phyloP scores from a whole-genome alignment of 2,797 vertebrate genomes.

The Squalus acanthias region DNA sequence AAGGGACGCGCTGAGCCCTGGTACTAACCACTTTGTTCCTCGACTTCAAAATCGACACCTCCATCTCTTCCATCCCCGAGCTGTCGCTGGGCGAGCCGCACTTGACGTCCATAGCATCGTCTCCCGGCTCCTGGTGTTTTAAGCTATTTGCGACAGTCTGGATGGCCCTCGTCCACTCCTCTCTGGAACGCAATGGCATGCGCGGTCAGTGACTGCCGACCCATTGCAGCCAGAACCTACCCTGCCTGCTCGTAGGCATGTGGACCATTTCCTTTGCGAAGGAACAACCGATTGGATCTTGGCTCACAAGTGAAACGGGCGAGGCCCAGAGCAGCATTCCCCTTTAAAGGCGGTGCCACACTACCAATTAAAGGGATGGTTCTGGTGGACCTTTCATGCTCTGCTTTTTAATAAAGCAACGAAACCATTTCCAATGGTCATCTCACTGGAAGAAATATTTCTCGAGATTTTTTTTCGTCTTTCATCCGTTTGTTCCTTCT shows the following conservation, averaged over 20 bases:
- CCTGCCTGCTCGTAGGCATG: not conserved
- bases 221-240: not conserved
- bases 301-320: not conserved
- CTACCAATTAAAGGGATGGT: not conserved
- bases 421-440: not conserved
- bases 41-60: constrained; percentile 73
- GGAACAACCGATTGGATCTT: not conserved
- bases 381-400: not conserved
- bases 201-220: not conserved
- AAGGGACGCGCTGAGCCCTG: not conserved
- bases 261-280: accelerated
- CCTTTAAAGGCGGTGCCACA: not conserved
- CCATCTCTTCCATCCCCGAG: constrained; percentile 75
- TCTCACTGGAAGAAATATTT: not conserved
- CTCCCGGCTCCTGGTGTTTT: constrained; percentile 70
- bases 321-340: not conserved
- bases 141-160: constrained; percentile 87
- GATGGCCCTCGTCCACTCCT: constrained; percentile 88
- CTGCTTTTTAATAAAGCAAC: not conserved
- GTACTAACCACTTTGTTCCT: constrained; percentile 80
- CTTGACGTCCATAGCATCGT: constrained; percentile 76
- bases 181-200: constrained; percentile 52
- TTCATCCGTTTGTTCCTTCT: not conserved
- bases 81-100: constrained; percentile 73
- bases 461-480: not conserved